Base-by-base conservation (phyloP, 2,113 vertebrate genomes). In the Gymnocephalus cernua region DNA sequence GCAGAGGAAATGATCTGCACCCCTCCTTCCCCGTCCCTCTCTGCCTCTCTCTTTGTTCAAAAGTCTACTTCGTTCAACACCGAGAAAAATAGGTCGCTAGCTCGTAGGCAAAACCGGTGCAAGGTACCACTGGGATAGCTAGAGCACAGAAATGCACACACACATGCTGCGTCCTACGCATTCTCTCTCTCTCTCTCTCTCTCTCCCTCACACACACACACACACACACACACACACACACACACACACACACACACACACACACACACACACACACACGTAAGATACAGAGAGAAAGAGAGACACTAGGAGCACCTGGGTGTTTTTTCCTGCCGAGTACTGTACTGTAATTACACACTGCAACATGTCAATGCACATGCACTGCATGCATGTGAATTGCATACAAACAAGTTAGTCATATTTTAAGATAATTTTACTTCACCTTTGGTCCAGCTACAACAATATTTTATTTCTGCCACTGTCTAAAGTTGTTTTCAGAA, bases 1-100 rank as follows among this genome's bases (percentile, higher is more conserved):
- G 83, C 76, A 79, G 57, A 80, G 91, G 91, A 91, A 91, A 87
- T 38, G 79, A 91, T 87, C 89, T 73, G 70, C 59, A 79, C 21
- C 73, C 64, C 61, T 57, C 77, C 57, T 58, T 47, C 50, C 35
- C 4, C 50, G 6, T 54, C 73, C 72, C 47, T 41, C 47, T 73
- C 68, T 23, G 41, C 58, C 63, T 82, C 74, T 62, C 44, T 68
- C 82, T 82, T 80, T 86, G 79, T 90, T 88, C 80, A 87, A 80
- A 80, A 57, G 86, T 90, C 80, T 76, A 81, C 85, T 91, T 89
- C 86, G 35, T 88, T 91, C 88, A 88, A 54, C 25, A 56, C 58
- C 4, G 48, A 64, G 75, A 77, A 94, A 95, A 95, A 93, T 94
- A 94, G 95, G 95, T 95, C 93, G 88, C 84, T 88, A 71, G 85